These are phyloP conservation scores for Eremophila alpestris DNA, from an alignment of 2,797 vertebrate genomes.

Conservation along the genomic window DNA sequence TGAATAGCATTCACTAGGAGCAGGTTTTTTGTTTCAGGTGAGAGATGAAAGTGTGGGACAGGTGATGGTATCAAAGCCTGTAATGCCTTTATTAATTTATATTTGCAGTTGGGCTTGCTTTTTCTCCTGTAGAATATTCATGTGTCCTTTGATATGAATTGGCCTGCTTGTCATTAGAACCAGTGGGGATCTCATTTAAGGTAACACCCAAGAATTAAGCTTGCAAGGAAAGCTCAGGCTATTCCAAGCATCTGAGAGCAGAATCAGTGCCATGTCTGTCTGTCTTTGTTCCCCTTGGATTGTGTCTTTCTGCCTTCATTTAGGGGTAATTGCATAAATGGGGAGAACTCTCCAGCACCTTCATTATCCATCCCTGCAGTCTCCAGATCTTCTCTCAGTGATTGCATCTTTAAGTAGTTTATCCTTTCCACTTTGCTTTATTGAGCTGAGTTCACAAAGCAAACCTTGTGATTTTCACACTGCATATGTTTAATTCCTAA, in stretches of 20 bases:
- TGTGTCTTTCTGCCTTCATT: not conserved
- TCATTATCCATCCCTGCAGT: accelerated
- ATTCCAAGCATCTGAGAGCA: not conserved
- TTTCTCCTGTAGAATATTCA: not conserved
- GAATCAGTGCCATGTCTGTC: not conserved
- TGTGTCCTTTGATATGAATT: not conserved
- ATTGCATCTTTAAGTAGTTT: not conserved
- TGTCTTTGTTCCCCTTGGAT: not conserved
- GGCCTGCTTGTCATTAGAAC: not conserved
- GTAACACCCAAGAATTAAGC: not conserved
- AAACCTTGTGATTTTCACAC: not conserved
- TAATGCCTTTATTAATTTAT: not conserved
- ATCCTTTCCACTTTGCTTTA: not conserved
- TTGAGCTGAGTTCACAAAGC: not conserved
- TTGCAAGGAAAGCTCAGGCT: not conserved
- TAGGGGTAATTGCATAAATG: not conserved
- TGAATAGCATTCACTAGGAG: not conserved
- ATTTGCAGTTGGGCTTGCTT: not conserved
- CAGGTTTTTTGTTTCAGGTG: not conserved
- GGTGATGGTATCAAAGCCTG: not conserved
- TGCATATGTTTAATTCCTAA: not conserved
- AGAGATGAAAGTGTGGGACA: not conserved
- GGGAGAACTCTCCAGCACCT: not conserved
- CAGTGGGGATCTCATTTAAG: not conserved
- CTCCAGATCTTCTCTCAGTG: not conserved